phyloP scores from a whole-genome alignment of 2,113 vertebrate species.

The Bubo blakistoni region DNA sequence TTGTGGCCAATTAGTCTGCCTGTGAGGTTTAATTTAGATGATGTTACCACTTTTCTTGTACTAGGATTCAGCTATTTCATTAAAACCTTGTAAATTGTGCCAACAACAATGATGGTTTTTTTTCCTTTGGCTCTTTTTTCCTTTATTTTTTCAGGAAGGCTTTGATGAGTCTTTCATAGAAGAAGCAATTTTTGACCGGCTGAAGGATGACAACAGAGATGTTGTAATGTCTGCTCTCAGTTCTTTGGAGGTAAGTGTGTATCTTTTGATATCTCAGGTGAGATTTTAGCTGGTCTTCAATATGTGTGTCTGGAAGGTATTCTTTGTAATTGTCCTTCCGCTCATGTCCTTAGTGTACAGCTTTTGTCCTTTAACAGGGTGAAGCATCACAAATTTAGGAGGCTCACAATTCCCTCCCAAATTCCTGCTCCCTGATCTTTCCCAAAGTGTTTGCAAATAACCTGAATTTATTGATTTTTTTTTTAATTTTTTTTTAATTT shows the following conservation, averaged over 20 bases:
- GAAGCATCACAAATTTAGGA: background rate
- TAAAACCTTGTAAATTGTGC: background rate
- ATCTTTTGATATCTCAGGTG: background rate
- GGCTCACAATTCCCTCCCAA: background rate
- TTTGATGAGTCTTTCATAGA: slow-evolving; percentile 85
- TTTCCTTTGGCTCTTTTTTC: background rate
- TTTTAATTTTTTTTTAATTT: too few relatives aligned
- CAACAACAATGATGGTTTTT: background rate
- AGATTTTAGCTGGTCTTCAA: background rate
- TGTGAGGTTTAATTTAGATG: background rate
- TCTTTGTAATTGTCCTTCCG: background rate
- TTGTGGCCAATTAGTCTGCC: background rate
- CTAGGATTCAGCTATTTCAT: background rate
- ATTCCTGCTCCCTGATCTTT: background rate
- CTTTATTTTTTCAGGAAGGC: slow-evolving; percentile 71
- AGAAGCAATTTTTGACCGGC: slow-evolving; percentile 80
- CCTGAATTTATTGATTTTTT: background rate
- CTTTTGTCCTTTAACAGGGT: background rate
- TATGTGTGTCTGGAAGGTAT: background rate
- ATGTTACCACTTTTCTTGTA: background rate
- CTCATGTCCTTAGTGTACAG: background rate
- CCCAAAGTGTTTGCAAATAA: background rate
- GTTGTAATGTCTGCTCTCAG: slow-evolving; percentile 80
- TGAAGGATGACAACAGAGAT: slow-evolving; percentile 83
- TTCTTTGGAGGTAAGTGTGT: slow-evolving; percentile 79